Base-by-base conservation (phyloP, 1,140 invertebrate genomes). In the Drosophila willistoni region DNA sequence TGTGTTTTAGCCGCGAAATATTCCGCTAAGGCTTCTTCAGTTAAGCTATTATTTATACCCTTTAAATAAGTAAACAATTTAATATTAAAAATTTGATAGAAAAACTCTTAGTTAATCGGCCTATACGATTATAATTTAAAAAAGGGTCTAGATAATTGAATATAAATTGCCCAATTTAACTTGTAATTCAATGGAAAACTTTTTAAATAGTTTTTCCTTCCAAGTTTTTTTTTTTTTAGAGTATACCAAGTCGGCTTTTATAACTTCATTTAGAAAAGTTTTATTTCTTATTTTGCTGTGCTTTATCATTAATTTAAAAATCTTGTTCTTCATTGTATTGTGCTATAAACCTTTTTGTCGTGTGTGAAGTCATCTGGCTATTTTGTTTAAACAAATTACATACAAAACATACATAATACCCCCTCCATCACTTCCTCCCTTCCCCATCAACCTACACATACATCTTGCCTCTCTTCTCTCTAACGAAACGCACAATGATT, bases 331-430 rank as follows among this genome's bases (percentile, higher is more conserved):
- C 4, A 41, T 62, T 69, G 54, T 70, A 33, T 66, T 57, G 22
- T 63, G 51, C 19, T 29, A 47, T 17, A 66, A 76, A 75, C 73
- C 73, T 78, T 66, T 44, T 47, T 76, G 73, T 71, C 73, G 59
- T 55, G 76, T 80, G 70, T 87, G 84, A 87, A 87, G 83, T 87
- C 83, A 86, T 89, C 79, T 80, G 64, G 65, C 79, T 80, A 89
- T 79, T 29, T 89, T 77, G 62, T 68, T 83, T 80, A 71, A 83
- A 80, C 79, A 83, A 86, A 87, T 86, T 74, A 68, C 44, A 67
- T 34, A 56, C 67, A 71, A 68, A 87, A 79, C 17, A 22, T 22
- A 77, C 17, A 22, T 22, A 77, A 64, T 44, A 71, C 67, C 73
- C 65, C 55, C 73, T 62, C 55, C 47, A 13, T 63, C 22, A 10